Percentiles rank a stretch among this genome's conserved stretches.
phyloP scores from a whole-genome alignment of 2,797 vertebrate species.

The Myotis planiceps region DNA sequence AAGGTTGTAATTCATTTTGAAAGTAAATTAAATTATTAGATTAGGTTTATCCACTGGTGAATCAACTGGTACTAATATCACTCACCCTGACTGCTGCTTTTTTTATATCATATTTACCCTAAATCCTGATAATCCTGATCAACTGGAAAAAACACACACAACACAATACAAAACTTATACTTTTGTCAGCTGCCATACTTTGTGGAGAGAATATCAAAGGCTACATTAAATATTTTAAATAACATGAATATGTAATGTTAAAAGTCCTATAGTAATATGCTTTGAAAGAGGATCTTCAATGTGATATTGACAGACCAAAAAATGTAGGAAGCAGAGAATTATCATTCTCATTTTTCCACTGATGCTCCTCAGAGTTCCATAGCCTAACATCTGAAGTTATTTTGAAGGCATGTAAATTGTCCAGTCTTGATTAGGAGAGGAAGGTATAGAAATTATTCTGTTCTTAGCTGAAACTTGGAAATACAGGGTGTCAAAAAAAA shows the following conservation, averaged over 20 bases:
- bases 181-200: slow-evolving; percentile 1
- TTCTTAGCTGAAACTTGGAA: slow-evolving; percentile 30
- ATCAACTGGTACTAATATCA: neutral
- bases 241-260: neutral
- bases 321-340: slow-evolving; percentile 29
- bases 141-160: neutral
- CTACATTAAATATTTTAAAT: slow-evolving; percentile 54
- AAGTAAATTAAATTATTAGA: slow-evolving; percentile 19
- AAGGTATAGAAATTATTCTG: slow-evolving; percentile 1
- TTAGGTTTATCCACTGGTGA: neutral
- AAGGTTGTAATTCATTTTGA: slow-evolving; percentile 49
- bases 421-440: slow-evolving; percentile 23
- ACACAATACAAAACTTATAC: neutral
- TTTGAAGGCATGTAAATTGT: slow-evolving; percentile 40
- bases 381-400: slow-evolving; percentile 4
- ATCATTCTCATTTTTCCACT: slow-evolving; percentile 8
- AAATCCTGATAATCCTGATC: slow-evolving; percentile 28
- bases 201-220: slow-evolving; percentile 36
- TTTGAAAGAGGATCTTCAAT: slow-evolving; percentile 53
- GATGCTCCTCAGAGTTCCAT: neutral
- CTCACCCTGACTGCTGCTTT: neutral
- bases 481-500: neutral
- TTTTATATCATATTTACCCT: neutral
- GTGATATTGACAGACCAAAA: neutral
- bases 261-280: neutral